These are phyloP conservation scores for Cremastobaeus sp. DNA, from an alignment of 2,888 invertebrate species.

Conservation along the genomic window DNA sequence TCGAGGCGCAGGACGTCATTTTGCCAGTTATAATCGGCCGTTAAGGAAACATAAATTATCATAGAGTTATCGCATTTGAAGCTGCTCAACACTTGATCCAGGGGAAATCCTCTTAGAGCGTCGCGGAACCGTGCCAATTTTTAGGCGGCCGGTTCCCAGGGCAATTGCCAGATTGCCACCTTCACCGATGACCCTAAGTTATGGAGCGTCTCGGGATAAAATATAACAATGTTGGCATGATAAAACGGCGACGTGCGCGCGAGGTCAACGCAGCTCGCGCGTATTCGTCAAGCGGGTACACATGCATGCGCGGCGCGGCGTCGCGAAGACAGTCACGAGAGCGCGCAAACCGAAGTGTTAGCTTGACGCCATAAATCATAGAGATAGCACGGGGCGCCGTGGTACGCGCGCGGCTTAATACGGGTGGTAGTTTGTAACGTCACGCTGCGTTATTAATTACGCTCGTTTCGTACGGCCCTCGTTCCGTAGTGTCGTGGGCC, in stretches of 20 bases:
- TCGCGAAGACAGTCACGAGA: neutral
- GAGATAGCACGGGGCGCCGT: constrained; percentile 65
- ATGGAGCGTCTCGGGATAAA: neutral
- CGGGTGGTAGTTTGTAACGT: constrained; percentile 63
- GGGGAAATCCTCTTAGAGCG: constrained; percentile 10
- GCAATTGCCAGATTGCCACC: constrained; percentile 33
- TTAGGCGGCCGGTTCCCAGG: constrained; percentile 23
- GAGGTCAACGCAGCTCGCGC: constrained; percentile 35
- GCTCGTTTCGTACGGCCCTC: constrained; percentile 63
- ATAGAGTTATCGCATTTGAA: neutral
- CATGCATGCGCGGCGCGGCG: neutral
- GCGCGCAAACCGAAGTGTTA: constrained; percentile 61
- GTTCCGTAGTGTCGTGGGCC: constrained; percentile 20
- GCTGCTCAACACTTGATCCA: constrained; percentile 2
- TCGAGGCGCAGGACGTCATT: too few relatives aligned
- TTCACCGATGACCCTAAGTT: constrained; percentile 1
- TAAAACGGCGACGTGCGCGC: constrained; percentile 28
- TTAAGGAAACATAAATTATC: neutral
- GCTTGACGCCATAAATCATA: constrained; percentile 67
- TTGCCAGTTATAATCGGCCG: too few relatives aligned
- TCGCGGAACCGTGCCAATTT: neutral
- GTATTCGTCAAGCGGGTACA: constrained; percentile 27
- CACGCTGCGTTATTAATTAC: constrained; percentile 68
- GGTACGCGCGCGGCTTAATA: constrained; percentile 61
- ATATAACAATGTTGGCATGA: constrained; percentile 10